Conservation (phyloP, 2,888 invertebrate species). For the Molorchus minor region DNA sequence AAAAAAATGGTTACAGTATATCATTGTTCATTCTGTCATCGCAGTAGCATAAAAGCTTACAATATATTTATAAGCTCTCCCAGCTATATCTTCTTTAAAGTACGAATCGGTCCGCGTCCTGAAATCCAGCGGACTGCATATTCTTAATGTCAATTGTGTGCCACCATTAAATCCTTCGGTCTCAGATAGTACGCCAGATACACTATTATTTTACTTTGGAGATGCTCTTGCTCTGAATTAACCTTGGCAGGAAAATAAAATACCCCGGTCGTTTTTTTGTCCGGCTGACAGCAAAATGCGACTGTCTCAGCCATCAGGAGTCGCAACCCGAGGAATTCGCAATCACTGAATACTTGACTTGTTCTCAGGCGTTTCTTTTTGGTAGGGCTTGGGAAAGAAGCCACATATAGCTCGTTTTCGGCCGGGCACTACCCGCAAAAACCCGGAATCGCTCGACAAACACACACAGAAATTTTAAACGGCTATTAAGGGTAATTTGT, state of each 20-base stretch:
- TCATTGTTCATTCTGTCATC: neutral
- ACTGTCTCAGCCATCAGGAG: slow-evolving; percentile 59
- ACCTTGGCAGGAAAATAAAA: slow-evolving; percentile 64
- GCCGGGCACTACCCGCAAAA: slow-evolving; percentile 40
- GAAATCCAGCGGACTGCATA: slow-evolving; percentile 42
- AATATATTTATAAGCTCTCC: slow-evolving; percentile 14
- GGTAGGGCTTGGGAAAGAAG: slow-evolving; percentile 45
- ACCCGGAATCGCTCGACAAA: slow-evolving; percentile 43
- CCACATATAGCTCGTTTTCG: slow-evolving; percentile 40
- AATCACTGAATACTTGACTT: slow-evolving; percentile 57
- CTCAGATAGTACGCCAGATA: slow-evolving; percentile 58
- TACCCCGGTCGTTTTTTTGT: slow-evolving; percentile 52
- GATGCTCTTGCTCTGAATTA: slow-evolving; percentile 60
- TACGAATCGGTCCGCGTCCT: slow-evolving; percentile 35
- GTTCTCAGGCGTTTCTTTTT: slow-evolving; percentile 47
- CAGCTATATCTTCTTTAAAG: slow-evolving; percentile 43
- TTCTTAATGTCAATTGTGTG: slow-evolving; percentile 53
- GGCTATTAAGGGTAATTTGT: slow-evolving; percentile 50
- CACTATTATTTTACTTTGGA: slow-evolving; percentile 61
- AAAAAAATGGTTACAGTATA: neutral
- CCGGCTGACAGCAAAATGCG: slow-evolving; percentile 63
- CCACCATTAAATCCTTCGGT: slow-evolving; percentile 60
- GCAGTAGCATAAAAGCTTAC: slow-evolving; percentile 10
- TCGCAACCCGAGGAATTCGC: slow-evolving; percentile 57
- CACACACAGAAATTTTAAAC: slow-evolving; percentile 45